Conservation (phyloP, 1,140 invertebrate genomes). For the Bombus sylvicola region DNA sequence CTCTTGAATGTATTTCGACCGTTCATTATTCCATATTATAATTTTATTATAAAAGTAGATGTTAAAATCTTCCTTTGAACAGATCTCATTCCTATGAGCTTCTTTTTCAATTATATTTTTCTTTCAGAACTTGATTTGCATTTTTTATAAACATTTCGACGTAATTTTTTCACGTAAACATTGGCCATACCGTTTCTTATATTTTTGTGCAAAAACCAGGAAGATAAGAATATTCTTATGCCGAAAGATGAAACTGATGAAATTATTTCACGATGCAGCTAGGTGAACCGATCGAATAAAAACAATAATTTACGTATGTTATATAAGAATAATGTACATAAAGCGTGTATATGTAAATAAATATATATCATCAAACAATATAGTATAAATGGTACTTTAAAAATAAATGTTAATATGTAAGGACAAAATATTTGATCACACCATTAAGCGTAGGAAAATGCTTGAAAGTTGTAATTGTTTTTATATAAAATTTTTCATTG, state of each 20-base stretch:
- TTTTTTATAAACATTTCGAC: constrained; percentile 11
- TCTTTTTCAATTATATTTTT: neutral
- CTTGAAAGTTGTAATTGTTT: constrained; percentile 35
- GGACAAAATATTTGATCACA: constrained; percentile 10
- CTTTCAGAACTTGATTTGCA: neutral
- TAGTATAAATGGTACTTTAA: constrained; percentile 29
- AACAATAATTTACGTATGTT: constrained; percentile 32
- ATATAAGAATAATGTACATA: constrained; percentile 40
- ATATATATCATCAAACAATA: constrained; percentile 38
- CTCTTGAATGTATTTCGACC: neutral
- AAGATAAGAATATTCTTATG: neutral
- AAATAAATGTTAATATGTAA: constrained; percentile 30
- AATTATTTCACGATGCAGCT: constrained; percentile 9
- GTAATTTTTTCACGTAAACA: neutral
- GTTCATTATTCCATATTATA: neutral
- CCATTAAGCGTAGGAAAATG: constrained; percentile 17
- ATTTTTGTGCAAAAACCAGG: neutral
- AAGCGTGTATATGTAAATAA: constrained; percentile 50
- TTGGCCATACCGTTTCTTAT: neutral
- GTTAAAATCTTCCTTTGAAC: neutral
- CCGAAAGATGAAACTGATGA: neutral
- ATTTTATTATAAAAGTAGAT: neutral
- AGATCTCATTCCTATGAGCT: neutral
- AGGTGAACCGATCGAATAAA: constrained; percentile 8
- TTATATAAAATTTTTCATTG: constrained; percentile 48